Percentiles rank a stretch among this genome's conserved stretches.
Evolutionary conservation across 2,797 vertebrate species (phyloP).

Genomic region (Antrozous pallidus): DNA sequence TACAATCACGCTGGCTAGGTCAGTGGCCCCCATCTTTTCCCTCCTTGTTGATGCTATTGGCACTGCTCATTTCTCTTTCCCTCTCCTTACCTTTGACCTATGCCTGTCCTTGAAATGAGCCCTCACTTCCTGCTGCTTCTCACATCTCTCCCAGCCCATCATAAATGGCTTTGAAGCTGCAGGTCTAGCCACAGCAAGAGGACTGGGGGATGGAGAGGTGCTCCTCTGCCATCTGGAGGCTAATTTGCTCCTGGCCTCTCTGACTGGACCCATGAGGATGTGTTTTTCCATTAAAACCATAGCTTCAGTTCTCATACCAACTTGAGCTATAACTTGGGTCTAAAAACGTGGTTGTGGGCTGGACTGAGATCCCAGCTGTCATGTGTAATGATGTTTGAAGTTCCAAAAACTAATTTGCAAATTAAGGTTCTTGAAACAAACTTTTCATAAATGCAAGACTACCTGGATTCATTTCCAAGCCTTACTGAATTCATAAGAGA

Average conservation of each 20-base stretch:
- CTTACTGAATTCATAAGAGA: constrained; percentile 65
- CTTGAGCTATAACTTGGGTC: not conserved
- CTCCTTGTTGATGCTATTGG: not conserved
- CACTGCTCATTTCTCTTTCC: not conserved
- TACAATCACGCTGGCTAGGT: not conserved
- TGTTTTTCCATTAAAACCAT: not conserved
- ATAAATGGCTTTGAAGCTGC: not conserved
- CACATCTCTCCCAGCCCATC: not conserved
- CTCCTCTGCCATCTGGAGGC: not conserved
- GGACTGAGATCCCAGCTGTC: not conserved
- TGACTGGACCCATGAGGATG: not conserved
- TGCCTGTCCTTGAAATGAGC: not conserved
- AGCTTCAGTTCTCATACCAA: not conserved
- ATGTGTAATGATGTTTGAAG: not conserved
- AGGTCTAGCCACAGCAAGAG: not conserved
- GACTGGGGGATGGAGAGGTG: not conserved
- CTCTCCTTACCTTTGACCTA: not conserved
- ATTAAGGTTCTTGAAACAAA: constrained; percentile 50
- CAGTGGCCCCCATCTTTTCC: not conserved
- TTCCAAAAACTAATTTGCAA: constrained; percentile 56
- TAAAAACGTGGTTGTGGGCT: not conserved
- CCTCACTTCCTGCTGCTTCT: not conserved
- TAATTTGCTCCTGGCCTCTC: not conserved
- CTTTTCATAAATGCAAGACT: constrained; percentile 28
- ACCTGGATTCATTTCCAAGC: constrained; percentile 48